Percentiles rank a stretch among this genome's conserved stretches.
These are phyloP conservation scores for Tenodera sinensis DNA, from an alignment of 2,888 invertebrate genomes.

Conservation along the genomic window DNA sequence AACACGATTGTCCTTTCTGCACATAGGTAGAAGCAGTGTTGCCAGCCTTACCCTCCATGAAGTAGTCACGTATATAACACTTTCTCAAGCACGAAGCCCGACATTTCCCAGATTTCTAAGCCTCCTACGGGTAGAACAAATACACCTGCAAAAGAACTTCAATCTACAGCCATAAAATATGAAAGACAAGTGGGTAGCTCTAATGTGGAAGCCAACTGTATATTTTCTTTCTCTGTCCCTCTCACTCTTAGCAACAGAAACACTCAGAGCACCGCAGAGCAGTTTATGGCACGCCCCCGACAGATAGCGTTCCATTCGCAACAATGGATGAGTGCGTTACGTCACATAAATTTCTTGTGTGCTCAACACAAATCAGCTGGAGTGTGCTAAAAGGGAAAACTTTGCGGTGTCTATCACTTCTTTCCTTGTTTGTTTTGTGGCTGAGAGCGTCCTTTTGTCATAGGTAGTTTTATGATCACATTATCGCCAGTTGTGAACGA, in stretches of 20 bases:
- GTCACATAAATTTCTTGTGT: background rate
- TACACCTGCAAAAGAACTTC: background rate
- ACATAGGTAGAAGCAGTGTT: too few species aligned
- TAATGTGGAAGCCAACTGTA: background rate
- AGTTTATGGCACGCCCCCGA: background rate
- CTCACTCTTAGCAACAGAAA: background rate
- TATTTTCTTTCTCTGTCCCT: background rate
- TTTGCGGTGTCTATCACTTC: background rate
- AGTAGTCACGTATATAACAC: background rate
- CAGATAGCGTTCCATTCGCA: background rate
- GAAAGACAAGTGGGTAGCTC: background rate
- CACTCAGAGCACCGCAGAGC: background rate
- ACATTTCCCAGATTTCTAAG: background rate
- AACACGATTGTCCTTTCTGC: too few species aligned
- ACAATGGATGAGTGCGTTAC: background rate
- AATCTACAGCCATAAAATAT: background rate
- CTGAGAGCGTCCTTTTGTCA: background rate
- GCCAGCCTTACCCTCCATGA: background rate
- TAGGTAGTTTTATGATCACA: background rate
- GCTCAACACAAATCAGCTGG: background rate
- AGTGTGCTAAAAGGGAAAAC: background rate
- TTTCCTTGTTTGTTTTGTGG: background rate
- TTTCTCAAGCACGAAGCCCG: background rate
- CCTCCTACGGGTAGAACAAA: background rate
- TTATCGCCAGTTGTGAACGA: background rate